Conservation (phyloP, 2,797 vertebrate genomes). For the Ataeniobius toweri region DNA sequence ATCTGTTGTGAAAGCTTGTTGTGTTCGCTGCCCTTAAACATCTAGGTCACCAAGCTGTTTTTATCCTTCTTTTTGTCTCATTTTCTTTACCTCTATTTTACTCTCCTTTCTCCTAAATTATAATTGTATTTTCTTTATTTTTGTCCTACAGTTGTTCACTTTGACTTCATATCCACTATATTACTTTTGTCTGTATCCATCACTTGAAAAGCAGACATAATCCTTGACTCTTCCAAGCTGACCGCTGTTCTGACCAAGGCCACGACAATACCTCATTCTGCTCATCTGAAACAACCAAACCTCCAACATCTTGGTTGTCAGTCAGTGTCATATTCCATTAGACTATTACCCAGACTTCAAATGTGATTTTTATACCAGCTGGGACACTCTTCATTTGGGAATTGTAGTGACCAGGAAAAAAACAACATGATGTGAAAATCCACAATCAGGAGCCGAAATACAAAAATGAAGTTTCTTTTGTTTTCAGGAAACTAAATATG, state of each 20-base stretch:
- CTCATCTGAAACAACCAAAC: background rate
- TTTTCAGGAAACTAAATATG: too few species aligned
- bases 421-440: background rate
- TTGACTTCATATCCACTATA: background rate
- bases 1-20: constrained; percentile 56
- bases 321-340: background rate
- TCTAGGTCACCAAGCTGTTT: constrained; percentile 60
- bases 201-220: background rate
- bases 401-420: background rate
- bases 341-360: background rate
- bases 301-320: background rate
- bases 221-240: background rate
- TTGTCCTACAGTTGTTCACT: constrained; percentile 1
- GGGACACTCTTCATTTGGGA: background rate
- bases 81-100: background rate
- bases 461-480: background rate
- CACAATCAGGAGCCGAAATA: background rate
- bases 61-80: constrained; percentile 11
- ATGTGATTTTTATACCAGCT: background rate
- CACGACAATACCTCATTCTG: background rate
- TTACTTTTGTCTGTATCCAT: background rate
- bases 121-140: background rate
- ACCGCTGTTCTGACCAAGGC: background rate
- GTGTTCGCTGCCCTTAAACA: constrained; percentile 47
- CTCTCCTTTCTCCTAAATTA: background rate